Percentiles rank a stretch among this genome's conserved stretches.
phyloP scores from a whole-genome alignment of 2,888 invertebrate genomes.

The Heliconius hortense region DNA sequence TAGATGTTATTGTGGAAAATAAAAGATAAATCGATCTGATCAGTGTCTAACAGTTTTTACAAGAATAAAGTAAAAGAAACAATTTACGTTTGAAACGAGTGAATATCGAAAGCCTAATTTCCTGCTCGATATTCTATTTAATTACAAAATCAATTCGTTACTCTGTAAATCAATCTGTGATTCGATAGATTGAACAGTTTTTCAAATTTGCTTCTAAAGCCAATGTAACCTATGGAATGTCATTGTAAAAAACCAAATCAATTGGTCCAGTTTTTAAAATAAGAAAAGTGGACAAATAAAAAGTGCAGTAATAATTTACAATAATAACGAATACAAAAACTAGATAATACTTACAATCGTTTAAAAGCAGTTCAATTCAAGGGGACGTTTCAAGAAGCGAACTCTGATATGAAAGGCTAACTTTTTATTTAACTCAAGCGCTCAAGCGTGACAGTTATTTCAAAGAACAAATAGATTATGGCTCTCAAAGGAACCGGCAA shows the following conservation, averaged over 20 bases:
- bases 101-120: constrained; percentile 53
- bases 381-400: constrained; percentile 42
- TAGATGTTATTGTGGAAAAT: constrained; percentile 44
- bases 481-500: constrained; percentile 81
- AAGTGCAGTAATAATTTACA: constrained; percentile 22
- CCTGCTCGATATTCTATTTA: constrained; percentile 56
- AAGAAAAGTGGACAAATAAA: constrained; percentile 16
- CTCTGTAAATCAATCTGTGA: constrained; percentile 52
- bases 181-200: constrained; percentile 48
- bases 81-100: constrained; percentile 48
- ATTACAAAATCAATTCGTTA: constrained; percentile 61
- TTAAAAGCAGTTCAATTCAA: constrained; percentile 30
- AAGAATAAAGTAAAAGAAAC: constrained; percentile 48
- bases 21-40: constrained; percentile 42
- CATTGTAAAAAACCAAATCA: constrained; percentile 36
- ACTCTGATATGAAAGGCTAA: constrained; percentile 62
- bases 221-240: constrained; percentile 40
- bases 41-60: constrained; percentile 46
- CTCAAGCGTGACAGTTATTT: constrained; percentile 79
- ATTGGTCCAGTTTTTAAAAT: neutral
- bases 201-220: constrained; percentile 45
- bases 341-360: constrained; percentile 10
- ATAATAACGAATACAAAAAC: constrained; percentile 11
- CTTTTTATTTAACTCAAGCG: constrained; percentile 71
- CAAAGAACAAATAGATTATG: constrained; percentile 82